Conservation (phyloP, 2,797 vertebrate species). For the Gymnodraco acuticeps region DNA sequence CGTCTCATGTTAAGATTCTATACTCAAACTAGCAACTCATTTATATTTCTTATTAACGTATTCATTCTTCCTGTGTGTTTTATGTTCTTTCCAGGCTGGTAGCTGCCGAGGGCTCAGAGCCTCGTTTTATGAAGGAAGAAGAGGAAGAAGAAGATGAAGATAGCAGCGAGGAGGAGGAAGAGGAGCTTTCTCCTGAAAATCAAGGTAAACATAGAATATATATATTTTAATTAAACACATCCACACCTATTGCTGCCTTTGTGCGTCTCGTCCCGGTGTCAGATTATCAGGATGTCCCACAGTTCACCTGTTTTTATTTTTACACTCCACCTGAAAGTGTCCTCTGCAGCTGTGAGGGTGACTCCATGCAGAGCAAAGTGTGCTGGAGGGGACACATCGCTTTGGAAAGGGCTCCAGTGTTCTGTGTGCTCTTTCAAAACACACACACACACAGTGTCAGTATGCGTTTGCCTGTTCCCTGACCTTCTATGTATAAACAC, state of each 20-base stretch:
- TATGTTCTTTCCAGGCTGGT: constrained; percentile 83
- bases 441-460: constrained; percentile 1
- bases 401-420: constrained; percentile 31
- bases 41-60: neutral
- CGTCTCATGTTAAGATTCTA: no score
- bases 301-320: constrained; percentile 31
- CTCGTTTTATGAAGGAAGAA: constrained; percentile 83
- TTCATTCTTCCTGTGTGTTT: neutral
- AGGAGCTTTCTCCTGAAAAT: constrained; percentile 93
- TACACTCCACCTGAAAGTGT: constrained; percentile 21
- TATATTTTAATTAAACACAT: neutral
- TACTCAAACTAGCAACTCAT: neutral
- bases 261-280: neutral
- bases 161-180: constrained; percentile 93
- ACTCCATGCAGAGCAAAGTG: constrained; percentile 21
- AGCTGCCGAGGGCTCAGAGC: constrained; percentile 90
- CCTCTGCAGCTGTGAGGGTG: constrained; percentile 30
- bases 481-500: constrained; percentile 21
- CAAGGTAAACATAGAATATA: constrained; percentile 81
- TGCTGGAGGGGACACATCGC: constrained; percentile 15
- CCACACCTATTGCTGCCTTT: neutral
- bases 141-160: constrained; percentile 83
- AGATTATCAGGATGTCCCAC: neutral
- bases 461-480: constrained; percentile 23
- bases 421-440: constrained; percentile 23